phyloP scores from a whole-genome alignment of 2,888 invertebrate genomes.

The Trilocha varians region DNA sequence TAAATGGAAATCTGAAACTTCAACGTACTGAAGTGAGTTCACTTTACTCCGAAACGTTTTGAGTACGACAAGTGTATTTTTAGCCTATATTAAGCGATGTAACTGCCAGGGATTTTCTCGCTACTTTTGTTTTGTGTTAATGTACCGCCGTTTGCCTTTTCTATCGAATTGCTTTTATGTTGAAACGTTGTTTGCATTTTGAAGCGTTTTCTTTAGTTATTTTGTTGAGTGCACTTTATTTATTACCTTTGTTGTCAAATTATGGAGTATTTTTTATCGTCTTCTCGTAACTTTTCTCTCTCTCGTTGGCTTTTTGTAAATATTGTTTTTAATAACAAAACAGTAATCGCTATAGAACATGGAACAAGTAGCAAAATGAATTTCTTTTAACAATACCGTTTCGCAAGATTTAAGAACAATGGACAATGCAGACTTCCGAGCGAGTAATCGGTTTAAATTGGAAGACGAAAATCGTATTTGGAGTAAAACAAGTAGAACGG shows the following conservation, averaged over 20 bases:
- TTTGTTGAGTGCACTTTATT: too few species aligned
- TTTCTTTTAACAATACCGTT: neutral
- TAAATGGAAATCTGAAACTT: neutral
- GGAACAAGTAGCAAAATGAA: too few species aligned
- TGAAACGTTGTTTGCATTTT: too few species aligned
- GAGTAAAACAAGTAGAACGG: constrained; percentile 12
- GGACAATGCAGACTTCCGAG: neutral
- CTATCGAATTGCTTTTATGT: neutral
- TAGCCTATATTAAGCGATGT: neutral
- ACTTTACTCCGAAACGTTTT: neutral
- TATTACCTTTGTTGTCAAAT: too few species aligned
- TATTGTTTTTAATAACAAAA: too few species aligned
- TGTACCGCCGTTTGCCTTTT: neutral
- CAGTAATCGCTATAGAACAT: too few species aligned
- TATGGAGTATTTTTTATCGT: too few species aligned
- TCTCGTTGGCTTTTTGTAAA: too few species aligned
- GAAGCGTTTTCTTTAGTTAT: too few species aligned
- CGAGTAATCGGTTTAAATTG: neutral
- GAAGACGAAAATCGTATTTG: constrained; percentile 1
- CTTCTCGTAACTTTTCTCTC: too few species aligned
- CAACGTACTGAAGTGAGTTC: neutral
- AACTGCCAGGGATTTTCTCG: neutral
- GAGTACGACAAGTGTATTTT: neutral
- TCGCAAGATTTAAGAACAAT: neutral
- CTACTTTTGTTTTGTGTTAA: neutral